These are phyloP conservation scores for Microplitis demolitor DNA, from an alignment of 1,140 invertebrate genomes.

Conservation along the genomic window DNA sequence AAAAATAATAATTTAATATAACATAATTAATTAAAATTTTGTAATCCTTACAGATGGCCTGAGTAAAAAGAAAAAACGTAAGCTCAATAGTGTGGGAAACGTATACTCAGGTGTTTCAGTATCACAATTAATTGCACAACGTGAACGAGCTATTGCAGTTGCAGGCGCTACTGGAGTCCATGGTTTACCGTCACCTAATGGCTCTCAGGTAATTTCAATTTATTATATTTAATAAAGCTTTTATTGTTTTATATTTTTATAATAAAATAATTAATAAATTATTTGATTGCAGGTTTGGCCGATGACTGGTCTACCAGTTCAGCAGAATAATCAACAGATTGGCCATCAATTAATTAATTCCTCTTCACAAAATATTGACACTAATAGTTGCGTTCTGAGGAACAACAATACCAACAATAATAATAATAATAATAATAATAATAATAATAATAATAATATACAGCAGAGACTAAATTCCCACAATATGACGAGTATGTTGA, in stretches of 20 bases:
- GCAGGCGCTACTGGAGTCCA: slow-evolving; percentile 47
- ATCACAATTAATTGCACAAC: slow-evolving; percentile 70
- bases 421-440: no score
- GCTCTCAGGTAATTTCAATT: slow-evolving; percentile 48
- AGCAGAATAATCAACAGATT: slow-evolving; percentile 50
- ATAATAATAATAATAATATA: slow-evolving; percentile 29
- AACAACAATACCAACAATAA: no score
- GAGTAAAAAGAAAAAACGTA: slow-evolving; percentile 70
- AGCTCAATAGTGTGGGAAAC: slow-evolving; percentile 62
- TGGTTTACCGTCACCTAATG: slow-evolving; percentile 45
- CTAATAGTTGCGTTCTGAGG: slow-evolving; percentile 39
- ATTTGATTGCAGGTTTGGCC: slow-evolving; percentile 51
- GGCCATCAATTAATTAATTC: slow-evolving; percentile 49
- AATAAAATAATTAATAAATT: background rate
- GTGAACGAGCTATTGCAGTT: slow-evolving; percentile 60
- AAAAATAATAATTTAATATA: slow-evolving; percentile 4
- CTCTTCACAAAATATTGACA: slow-evolving; percentile 47
- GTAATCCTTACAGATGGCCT: slow-evolving; percentile 60
- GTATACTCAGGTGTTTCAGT: slow-evolving; percentile 67
- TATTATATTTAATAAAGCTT: background rate
- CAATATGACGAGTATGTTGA: slow-evolving; percentile 55
- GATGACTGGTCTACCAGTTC: slow-evolving; percentile 49
- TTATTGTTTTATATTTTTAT: background rate
- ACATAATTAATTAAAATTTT: slow-evolving; percentile 26
- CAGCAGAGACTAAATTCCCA: slow-evolving; percentile 52